Base-by-base conservation (phyloP, 2,113 vertebrate genomes). In the Zosterops japonicus region DNA sequence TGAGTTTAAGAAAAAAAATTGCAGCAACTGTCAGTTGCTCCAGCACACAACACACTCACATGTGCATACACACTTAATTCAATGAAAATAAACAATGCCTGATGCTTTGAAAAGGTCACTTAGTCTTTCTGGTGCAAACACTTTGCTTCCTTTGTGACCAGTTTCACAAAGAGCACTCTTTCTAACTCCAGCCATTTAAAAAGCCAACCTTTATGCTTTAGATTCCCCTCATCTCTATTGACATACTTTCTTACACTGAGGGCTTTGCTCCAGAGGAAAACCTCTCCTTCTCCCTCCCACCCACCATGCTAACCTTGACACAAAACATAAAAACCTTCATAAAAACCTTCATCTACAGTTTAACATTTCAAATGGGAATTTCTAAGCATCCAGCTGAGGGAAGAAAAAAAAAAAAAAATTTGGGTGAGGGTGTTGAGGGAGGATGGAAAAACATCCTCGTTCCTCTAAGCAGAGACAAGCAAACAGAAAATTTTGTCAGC, bases 91-190 rank as follows among this genome's bases (percentile, higher is more conserved):
- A 97, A 84, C 49, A 94, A 87, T 93, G 77, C 29, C 47, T 87
- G 91, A 68, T 1, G 2, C 50, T 94, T 94, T 96, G 92, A 93
- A 97, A 97, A 97, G 96, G 95, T 97, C 92, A 96, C 74, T 96
- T 59, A 86, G 92, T 61, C 77, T 95, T 96, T 86, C 57, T 82
- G 61, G 57, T 74, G 64, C 60, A 93, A 82, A 93, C 61, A 57
- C 76, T 93, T 83, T 64, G 11, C 79, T 97, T 81, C 94, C 95
- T 94, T 96, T 96, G 91, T 96, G 96, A 52, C 88, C 89, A 56
- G 91, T 68, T 94, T 92, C 75, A 89, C 69, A 94, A 96, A 97
- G 84, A 94, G 55, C 89, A 87, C 44, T 87, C 83, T 93, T 93
- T 93, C 71, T 68, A 44, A 90, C 79, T 86, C 89, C 81, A 33